Evolutionary conservation across 2,888 invertebrate species (phyloP).

Genomic region (Hyppa rectilinea): DNA sequence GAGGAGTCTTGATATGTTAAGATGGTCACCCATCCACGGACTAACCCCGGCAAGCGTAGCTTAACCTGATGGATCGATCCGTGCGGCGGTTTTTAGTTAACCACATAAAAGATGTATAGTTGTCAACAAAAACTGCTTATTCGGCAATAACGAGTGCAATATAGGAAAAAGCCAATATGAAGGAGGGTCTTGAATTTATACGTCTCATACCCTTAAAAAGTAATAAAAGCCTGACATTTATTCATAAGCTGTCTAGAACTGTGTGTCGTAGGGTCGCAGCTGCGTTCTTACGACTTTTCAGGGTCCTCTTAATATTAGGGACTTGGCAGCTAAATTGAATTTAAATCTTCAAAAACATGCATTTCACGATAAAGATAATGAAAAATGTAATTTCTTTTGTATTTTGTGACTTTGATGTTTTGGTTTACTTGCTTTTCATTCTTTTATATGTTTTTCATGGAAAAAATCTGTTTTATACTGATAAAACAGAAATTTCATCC

Average conservation of each 20-base stretch:
- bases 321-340: conserved; percentile 17
- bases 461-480: too few species aligned
- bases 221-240: conserved; percentile 12
- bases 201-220: not conserved
- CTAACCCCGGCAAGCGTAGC: too few species aligned
- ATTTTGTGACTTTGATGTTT: not conserved
- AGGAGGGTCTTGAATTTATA: not conserved
- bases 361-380: not conserved
- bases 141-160: not conserved
- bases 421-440: not conserved
- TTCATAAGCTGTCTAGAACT: not conserved
- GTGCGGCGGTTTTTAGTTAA: too few species aligned
- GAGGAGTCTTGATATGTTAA: too few species aligned
- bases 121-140: not conserved
- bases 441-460: too few species aligned
- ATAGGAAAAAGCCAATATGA: not conserved
- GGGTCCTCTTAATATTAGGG: conserved; percentile 15
- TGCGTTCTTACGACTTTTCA: not conserved
- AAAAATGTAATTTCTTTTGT: conserved; percentile 2
- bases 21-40: too few species aligned
- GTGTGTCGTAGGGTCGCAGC: not conserved
- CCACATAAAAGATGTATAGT: not conserved
- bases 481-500: too few species aligned
- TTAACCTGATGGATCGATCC: too few species aligned
- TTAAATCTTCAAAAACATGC: not conserved